Base-by-base conservation (phyloP, 2,888 invertebrate genomes). In the Carpatolechia fugitivella region DNA sequence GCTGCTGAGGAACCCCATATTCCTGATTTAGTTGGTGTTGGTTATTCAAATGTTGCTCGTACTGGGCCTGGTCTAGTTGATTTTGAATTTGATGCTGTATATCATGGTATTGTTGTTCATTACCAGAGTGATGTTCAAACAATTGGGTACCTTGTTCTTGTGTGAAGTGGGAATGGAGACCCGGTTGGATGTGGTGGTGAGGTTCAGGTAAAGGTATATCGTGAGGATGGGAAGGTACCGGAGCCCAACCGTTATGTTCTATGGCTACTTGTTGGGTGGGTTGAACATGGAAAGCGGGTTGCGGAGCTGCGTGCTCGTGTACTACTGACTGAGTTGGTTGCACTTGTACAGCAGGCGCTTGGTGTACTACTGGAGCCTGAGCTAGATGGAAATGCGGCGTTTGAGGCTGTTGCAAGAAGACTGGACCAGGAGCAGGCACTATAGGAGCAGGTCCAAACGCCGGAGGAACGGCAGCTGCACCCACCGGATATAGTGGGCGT, bases 171-270 rank as follows among this genome's bases (percentile, higher is more conserved):
- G 77, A 79, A 2, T 73, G 69, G 24, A 74, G 75, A 10, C 78
- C 40, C 29, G 61, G 59, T 24, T 30, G 20, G 13, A 50, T 44
- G 11, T 60, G 60, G 38, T 53, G 56, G 7, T 56, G 59, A 10
- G 52, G 38, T 0, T 56, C 62, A n/a, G 61, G 64, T n/a, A 53
- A 58, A 16, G 60, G 63, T 0, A 60, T 56, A 8, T 35, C 35
- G 13, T 50, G 50, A 38, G 50, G 36, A 6, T 20, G 38, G 0
- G 78, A 36, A 1, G 80, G 73, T n/a, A 89, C 81, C 1, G 89
- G 89, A 1, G 87, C 80, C 89, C 89, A 89, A 5, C 88, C 89
- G 11, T 86, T 76, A 60, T 82, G 80, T 35, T 88, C 87, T 13
- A 41, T 14, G n/a, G 41, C 52, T 13, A 71, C 52, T 48, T 60